phyloP scores from a whole-genome alignment of 2,888 invertebrate species.

The Melieria omissa region DNA sequence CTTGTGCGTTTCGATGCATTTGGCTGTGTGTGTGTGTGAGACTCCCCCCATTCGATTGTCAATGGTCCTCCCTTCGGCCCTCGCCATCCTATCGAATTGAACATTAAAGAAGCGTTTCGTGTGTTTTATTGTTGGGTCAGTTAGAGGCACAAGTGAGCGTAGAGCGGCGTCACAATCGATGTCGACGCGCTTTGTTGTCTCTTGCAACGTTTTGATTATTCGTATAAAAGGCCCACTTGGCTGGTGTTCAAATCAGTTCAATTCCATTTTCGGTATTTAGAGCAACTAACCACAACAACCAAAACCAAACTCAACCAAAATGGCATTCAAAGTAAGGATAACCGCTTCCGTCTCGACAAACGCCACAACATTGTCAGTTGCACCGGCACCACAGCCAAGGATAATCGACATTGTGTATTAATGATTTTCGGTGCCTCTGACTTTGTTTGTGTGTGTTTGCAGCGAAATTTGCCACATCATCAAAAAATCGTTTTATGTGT shows the following conservation, averaged over 20 bases:
- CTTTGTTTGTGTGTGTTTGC: too few species aligned
- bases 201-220: constrained; percentile 45
- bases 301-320: constrained; percentile 44
- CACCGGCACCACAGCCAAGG: too few species aligned
- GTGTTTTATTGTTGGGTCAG: constrained; percentile 51
- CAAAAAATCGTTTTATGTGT: too few species aligned
- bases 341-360: too few species aligned
- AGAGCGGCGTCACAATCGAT: constrained; percentile 37
- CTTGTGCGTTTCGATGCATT: background rate
- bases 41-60: background rate
- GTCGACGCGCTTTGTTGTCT: constrained; percentile 38
- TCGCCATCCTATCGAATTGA: constrained; percentile 12
- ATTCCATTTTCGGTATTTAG: constrained; percentile 62
- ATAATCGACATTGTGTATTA: too few species aligned
- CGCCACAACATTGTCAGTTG: background rate
- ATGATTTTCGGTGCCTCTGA: too few species aligned
- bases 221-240: constrained; percentile 59
- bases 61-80: too few species aligned
- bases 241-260: constrained; percentile 60
- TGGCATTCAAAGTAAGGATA: constrained; percentile 65
- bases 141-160: constrained; percentile 36
- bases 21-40: constrained; percentile 6
- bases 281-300: constrained; percentile 52
- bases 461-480: too few species aligned
- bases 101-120: constrained; percentile 44